These are phyloP conservation scores for Campoplex nolae DNA, from an alignment of 2,888 invertebrate species.

Conservation along the genomic window DNA sequence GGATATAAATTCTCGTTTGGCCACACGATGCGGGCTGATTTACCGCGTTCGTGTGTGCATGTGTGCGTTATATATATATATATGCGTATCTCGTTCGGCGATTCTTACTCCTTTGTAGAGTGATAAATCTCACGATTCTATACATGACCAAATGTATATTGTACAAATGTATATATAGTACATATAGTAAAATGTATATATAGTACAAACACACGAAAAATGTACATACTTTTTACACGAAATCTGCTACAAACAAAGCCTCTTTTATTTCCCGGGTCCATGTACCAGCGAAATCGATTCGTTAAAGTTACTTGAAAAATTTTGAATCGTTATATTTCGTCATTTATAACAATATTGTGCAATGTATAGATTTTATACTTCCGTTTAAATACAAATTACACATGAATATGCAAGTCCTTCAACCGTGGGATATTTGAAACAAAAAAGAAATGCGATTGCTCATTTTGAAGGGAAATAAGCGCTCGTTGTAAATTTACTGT, in stretches of 20 bases:
- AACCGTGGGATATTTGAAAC: background rate
- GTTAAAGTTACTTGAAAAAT: background rate
- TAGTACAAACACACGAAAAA: background rate
- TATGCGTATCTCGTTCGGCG: constrained; percentile 43
- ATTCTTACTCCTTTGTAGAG: constrained; percentile 44
- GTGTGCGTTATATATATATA: background rate
- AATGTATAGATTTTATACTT: background rate
- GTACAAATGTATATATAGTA: background rate
- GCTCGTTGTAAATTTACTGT: background rate
- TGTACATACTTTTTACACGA: constrained; percentile 1
- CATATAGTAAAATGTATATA: background rate
- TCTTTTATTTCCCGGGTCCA: background rate
- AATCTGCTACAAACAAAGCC: background rate
- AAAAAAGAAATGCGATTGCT: background rate
- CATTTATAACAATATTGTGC: background rate
- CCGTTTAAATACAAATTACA: background rate
- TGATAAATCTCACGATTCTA: constrained; percentile 63
- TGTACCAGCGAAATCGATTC: background rate
- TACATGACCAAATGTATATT: constrained; percentile 17
- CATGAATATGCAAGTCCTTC: constrained; percentile 1
- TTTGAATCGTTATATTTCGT: background rate
- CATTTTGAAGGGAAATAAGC: background rate
- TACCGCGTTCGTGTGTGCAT: constrained; percentile 36
- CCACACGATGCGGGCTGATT: constrained; percentile 61
- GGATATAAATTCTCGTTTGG: constrained; percentile 63